Evolutionary conservation across 2,113 vertebrate species (phyloP), one percentile per base, ranked within the genome.

Genomic region (Corynorhinus townsendii): DNA sequence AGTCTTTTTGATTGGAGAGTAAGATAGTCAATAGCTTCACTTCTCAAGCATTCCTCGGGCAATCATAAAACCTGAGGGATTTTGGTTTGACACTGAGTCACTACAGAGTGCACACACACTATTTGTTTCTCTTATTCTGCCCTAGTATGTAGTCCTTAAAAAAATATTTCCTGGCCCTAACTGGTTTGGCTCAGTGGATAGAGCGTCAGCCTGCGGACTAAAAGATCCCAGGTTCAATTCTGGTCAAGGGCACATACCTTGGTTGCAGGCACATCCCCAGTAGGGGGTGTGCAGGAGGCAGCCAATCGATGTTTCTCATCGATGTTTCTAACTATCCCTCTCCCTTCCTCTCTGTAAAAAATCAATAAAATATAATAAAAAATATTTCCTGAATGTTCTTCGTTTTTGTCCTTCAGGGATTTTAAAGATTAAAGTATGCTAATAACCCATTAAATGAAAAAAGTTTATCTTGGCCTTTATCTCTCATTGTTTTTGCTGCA

Each of bases 351-450:
- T 52, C 16, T 52, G 52, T 52, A 52, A 17, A 52, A 52, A 52
- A 52, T 52, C 52, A 52, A 49, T 49, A 16, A 49, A 52, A 52
- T 52, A 15, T 52, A 52, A 52, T 68, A 14, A 40, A 45, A 11
- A 38, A 56, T 38, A 15, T 49, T 86, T 28, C 47, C 28, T 75
- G 35, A 59, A 82, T 82, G 43, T 68, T 11, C 45, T 91, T 85
- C 6, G 4, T 72, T 85, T 96, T 95, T 81, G 16, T 90, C 38
- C 26, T 93, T 95, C 24, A 69, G 76, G 33, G 6, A 62, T n/a
- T 72, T 96, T 54, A 82, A 87, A 49, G 59, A 85, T 85, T 95
- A 89, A 93, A 76, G 47, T 62, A 73, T 16, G 4, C 62, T 54
- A 84, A 86, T 72, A 94, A 95, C 38, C 28, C n/a, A 89, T 9